Conservation (phyloP, 1,140 invertebrate species). For the Aphidius ervi region DNA sequence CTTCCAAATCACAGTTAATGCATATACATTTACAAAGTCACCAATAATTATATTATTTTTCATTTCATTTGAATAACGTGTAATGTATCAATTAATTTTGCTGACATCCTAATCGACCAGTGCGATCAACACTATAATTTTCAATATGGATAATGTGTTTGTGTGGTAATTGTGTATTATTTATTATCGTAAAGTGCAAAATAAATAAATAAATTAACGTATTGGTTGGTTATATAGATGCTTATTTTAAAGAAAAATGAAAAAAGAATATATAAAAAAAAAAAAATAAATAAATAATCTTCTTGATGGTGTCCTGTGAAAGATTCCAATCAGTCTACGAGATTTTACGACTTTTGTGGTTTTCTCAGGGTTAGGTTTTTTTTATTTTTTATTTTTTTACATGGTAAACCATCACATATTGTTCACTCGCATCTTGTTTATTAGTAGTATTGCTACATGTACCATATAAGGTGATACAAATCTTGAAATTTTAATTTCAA, state of each 20-base stretch:
- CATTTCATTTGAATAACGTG: background rate
- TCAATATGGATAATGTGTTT: background rate
- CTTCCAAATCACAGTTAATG: too few species aligned
- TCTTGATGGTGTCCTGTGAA: background rate
- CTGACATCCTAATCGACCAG: slow-evolving; percentile 9
- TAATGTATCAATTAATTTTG: background rate
- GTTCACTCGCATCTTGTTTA: background rate
- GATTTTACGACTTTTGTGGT: slow-evolving; percentile 19
- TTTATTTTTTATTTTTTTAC: background rate
- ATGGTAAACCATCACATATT: background rate
- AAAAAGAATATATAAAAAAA: background rate
- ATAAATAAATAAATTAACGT: too few species aligned
- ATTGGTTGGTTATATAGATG: too few species aligned
- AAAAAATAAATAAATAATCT: background rate
- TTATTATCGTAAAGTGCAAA: too few species aligned
- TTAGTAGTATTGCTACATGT: too few species aligned
- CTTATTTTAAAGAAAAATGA: background rate
- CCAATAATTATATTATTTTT: background rate
- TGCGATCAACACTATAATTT: background rate
- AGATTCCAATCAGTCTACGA: slow-evolving; percentile 19
- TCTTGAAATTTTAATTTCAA: background rate
- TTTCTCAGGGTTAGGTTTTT: background rate
- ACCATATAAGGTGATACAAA: background rate
- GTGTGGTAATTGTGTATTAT: background rate
- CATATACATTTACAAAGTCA: too few species aligned